Conservation (phyloP, 2,797 vertebrate genomes). For the Dicrostonyx torquatus region DNA sequence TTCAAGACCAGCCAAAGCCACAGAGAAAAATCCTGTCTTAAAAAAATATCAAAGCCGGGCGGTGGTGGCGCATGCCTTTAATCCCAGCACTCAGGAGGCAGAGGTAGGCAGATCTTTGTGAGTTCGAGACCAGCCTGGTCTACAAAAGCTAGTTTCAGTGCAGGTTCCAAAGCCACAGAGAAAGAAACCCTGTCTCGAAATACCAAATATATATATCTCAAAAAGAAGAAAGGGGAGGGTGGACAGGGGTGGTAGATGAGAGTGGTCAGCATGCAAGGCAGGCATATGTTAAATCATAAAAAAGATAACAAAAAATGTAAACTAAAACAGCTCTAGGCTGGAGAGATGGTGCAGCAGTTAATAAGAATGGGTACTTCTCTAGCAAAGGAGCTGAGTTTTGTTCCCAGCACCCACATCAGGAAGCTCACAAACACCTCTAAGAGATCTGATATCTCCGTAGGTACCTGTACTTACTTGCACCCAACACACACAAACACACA, state of each 20-base stretch:
- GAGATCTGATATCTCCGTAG: background rate
- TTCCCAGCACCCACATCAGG: background rate
- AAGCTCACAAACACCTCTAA: background rate
- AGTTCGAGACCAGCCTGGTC: too few relatives aligned
- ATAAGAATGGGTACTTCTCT: background rate
- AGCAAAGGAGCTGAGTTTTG: background rate
- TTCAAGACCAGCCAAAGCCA: background rate
- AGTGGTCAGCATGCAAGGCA: background rate
- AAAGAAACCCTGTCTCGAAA: background rate
- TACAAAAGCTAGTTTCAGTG: too few relatives aligned
- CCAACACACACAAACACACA: background rate
- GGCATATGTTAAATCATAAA: background rate
- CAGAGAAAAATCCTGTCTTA: background rate
- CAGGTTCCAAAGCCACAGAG: background rate
- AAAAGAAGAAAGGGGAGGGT: background rate
- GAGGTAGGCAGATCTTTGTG: too few relatives aligned
- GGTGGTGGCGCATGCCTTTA: too few relatives aligned
- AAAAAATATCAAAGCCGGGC: background rate
- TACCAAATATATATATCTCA: too few relatives aligned
- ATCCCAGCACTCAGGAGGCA: too few relatives aligned
- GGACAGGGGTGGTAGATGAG: background rate
- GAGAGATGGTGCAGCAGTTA: background rate
- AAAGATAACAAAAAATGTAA: background rate
- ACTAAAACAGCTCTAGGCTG: background rate
- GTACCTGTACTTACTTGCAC: background rate